A percentile compares a stretch with the other conserved stretches of the same genome.
phyloP scores from a whole-genome alignment of 2,888 invertebrate genomes.

The Phragmatobia fuliginosa region DNA sequence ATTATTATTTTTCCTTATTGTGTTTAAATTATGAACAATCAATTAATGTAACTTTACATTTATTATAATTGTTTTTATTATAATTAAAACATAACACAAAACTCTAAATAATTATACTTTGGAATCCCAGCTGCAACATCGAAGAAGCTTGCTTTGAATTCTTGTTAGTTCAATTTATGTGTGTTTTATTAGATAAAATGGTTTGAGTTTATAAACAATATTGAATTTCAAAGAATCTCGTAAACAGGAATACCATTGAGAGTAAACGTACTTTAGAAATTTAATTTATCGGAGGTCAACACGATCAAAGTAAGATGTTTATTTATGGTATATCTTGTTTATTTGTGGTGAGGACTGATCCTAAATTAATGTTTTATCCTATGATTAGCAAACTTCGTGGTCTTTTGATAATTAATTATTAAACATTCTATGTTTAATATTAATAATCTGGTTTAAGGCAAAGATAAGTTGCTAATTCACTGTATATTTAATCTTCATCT shows the following conservation, averaged over 20 bases:
- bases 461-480: background rate
- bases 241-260: background rate
- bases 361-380: background rate
- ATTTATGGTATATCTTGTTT: conserved; percentile 3
- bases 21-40: too few species aligned
- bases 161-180: background rate
- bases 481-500: too few species aligned
- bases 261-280: conserved; percentile 24
- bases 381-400: background rate
- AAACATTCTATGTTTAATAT: too few species aligned
- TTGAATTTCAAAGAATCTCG: background rate
- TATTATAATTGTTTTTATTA: background rate
- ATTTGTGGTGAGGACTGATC: background rate
- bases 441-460: too few species aligned
- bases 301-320: conserved; percentile 29
- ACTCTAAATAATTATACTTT: background rate
- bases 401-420: too few species aligned
- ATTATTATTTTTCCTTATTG: too few species aligned
- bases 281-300: conserved; percentile 35
- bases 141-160: background rate
- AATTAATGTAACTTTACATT: too few species aligned
- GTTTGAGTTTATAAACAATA: background rate
- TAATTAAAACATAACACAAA: background rate
- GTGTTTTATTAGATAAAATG: conserved; percentile 1
- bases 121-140: background rate